Evolutionary conservation across 2,113 vertebrate genomes (phyloP).

Genomic region (Pteropus alecto): DNA sequence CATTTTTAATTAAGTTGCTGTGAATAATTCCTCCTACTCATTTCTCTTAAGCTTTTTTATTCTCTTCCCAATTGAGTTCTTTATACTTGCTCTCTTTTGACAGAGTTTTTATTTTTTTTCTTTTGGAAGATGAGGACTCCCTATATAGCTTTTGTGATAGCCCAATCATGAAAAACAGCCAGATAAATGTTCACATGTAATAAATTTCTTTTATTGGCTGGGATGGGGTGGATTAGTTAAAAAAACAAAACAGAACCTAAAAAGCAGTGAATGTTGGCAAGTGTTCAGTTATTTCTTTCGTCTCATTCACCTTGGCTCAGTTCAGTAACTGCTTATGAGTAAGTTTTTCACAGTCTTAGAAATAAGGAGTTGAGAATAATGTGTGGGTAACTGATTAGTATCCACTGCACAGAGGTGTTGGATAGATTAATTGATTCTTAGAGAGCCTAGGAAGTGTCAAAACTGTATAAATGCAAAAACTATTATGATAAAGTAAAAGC

Average conservation of each 20-base stretch:
- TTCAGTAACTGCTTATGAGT: constrained; percentile 38
- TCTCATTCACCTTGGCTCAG: constrained; percentile 25
- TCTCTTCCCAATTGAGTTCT: constrained; percentile 19
- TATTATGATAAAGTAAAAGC: constrained; percentile 41
- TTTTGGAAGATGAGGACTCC: not conserved
- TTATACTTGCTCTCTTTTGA: constrained; percentile 9
- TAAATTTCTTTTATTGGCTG: constrained; percentile 4
- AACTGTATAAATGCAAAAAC: not conserved
- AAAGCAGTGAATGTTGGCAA: constrained; percentile 1
- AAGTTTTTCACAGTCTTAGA: constrained; percentile 36
- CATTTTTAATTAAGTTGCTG: constrained; percentile 41
- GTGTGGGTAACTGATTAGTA: constrained; percentile 33
- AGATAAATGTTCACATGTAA: constrained; percentile 44
- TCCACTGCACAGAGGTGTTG: not conserved
- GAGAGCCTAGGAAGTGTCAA: not conserved
- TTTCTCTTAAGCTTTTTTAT: constrained; percentile 22
- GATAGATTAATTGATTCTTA: constrained; percentile 43
- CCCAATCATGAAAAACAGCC: constrained; percentile 28
- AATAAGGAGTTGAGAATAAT: constrained; percentile 20
- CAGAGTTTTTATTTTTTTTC: not conserved
- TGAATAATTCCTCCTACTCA: constrained; percentile 3
- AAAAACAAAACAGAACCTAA: not conserved
- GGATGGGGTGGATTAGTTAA: constrained; percentile 11
- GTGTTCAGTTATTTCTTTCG: constrained; percentile 31
- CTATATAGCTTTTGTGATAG: constrained; percentile 38